Evolutionary conservation across 64 coral and sea anemone genomes (phyloP).

Genomic region (Montipora cactus): DNA sequence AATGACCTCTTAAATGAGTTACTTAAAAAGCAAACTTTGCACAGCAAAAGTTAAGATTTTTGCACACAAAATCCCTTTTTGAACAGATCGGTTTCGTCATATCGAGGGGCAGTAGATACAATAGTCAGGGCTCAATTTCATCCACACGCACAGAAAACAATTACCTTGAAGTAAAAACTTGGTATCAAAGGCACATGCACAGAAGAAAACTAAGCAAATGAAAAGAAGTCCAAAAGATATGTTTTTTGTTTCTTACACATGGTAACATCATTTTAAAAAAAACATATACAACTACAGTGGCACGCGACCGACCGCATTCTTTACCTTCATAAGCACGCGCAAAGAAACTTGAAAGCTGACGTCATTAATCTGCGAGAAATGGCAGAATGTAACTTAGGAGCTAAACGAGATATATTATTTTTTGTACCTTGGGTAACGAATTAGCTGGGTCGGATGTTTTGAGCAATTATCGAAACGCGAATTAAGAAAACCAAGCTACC

Average conservation of each 20-base stretch:
- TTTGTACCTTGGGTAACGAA: neutral
- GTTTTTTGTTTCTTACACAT: constrained; percentile 43
- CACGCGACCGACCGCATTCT: constrained; percentile 45
- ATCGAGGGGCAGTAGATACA: neutral
- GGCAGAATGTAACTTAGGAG: constrained; percentile 28
- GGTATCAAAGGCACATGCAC: constrained; percentile 32
- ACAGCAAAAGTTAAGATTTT: constrained; percentile 29
- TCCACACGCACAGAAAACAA: neutral
- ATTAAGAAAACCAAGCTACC: constrained; percentile 45
- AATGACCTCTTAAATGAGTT: neutral
- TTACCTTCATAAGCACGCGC: neutral
- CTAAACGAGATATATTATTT: constrained; percentile 54
- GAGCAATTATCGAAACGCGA: constrained; percentile 42
- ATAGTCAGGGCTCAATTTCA: constrained; percentile 2
- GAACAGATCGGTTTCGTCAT: neutral
- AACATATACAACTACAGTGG: constrained; percentile 15
- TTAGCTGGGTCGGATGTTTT: constrained; percentile 57
- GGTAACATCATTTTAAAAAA: neutral
- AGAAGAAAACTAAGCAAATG: constrained; percentile 27
- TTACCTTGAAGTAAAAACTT: neutral
- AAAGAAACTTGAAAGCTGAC: neutral
- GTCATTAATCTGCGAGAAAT: constrained; percentile 19
- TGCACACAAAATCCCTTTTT: neutral
- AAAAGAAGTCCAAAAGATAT: constrained; percentile 35
- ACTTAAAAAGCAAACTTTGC: neutral